Percentiles rank a stretch among this genome's conserved stretches.
Conservation (phyloP, 2,888 invertebrate genomes). For the Mythimna lalbum region DNA sequence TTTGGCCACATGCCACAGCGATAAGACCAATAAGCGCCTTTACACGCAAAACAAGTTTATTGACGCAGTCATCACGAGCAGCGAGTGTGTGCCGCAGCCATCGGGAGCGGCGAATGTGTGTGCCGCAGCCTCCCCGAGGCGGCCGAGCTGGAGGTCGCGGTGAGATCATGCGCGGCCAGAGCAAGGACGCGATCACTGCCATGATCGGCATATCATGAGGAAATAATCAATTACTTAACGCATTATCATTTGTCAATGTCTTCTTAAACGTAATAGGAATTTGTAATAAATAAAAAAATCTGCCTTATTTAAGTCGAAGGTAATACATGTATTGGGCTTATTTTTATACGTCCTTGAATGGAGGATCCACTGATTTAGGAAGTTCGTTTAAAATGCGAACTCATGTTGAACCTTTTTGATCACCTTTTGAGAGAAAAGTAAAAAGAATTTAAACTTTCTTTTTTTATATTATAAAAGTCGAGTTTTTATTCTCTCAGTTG, state of each 20-base stretch:
- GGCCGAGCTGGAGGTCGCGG: conserved; percentile 9
- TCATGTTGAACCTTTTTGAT: too few species aligned
- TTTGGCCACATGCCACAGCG: conserved; percentile 1
- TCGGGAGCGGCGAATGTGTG: neutral
- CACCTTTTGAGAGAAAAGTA: too few species aligned
- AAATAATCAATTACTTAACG: conserved; percentile 14
- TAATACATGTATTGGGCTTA: conserved; percentile 3
- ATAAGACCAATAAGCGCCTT: conserved; percentile 1
- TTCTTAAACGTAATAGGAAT: conserved; percentile 20
- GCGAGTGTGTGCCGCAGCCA: too few species aligned
- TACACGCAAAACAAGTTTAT: neutral
- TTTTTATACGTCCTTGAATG: neutral
- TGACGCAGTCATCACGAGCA: conserved; percentile 10
- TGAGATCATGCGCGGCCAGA: neutral
- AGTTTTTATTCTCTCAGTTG: too few species aligned
- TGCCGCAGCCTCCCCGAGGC: too few species aligned
- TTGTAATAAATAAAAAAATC: conserved; percentile 1
- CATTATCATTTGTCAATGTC: conserved; percentile 13
- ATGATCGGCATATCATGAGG: neutral
- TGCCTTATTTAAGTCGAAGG: conserved; percentile 48
- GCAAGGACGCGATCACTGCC: conserved; percentile 11
- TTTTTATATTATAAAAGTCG: too few species aligned
- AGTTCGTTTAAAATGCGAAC: neutral
- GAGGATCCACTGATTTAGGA: too few species aligned
- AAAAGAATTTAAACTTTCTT: too few species aligned